Evolutionary conservation across 2,797 vertebrate genomes (phyloP), one percentile per base, ranked within the genome.

Genomic region (Mus spretus): DNA sequence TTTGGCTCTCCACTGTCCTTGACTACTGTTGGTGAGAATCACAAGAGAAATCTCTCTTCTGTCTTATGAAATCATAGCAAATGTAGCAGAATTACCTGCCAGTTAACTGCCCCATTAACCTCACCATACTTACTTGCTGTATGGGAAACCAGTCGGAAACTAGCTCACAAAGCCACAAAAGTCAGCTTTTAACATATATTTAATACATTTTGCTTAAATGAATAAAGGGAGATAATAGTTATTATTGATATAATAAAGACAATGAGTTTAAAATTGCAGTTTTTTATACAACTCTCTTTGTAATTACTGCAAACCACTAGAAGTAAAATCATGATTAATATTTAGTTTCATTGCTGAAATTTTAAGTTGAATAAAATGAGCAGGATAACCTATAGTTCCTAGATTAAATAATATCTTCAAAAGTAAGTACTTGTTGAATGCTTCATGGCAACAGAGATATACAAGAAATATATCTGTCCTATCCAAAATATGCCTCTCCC

Each of bases 301-400:
- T 79, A 9, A 86, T 94, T 96, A 92, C 78, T 93, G 12, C 44
- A 83, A 92, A 93, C 88, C 84, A 84, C 37, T 10, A 94, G 74
- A 31, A 77, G 13, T 5, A 44, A 85, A 75, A 81, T 84, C 34
- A 96, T 91, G 55, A 94, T 67, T 83, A 75, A 75, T 65, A 90
- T 95, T 40, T 55, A 84, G 34, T 91, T 94, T 57, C 40, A 78
- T 75, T 79, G 26, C 26, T 77, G 31, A 90, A 94, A 93, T 65
- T 81, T 92, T 77, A 77, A 95, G 88, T 80, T 89, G 31, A 95
- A 88, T 50, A 67, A 91, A 67, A 70, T 88, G 78, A 77, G 14
- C 31, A 86, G 61, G 47, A n/a, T 13, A 90, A 20, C 9, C 6
- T 79, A 22, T 7, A 82, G 70, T 50, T 17, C 74, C 6, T 28